Evolutionary conservation across 2,888 invertebrate genomes (phyloP), one percentile per base, ranked within the genome.

Genomic region (Platynereis dumerilii): DNA sequence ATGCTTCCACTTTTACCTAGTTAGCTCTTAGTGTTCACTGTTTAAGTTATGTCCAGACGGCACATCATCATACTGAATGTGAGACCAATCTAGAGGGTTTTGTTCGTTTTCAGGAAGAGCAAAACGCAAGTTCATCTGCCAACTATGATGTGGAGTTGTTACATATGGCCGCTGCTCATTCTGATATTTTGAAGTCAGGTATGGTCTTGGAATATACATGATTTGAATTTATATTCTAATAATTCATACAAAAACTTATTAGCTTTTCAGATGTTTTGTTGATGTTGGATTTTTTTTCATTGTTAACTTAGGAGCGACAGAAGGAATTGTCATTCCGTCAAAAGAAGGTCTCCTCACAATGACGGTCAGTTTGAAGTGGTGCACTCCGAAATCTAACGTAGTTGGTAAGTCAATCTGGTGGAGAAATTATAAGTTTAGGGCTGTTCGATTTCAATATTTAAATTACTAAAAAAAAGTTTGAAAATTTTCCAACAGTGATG

Each of bases 121-220:
- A 97, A 87, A 97, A 97, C 83, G 96, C 96, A 0, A 94, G 94
- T 81, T 94, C 95, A 0, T 98, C 97, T 64, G 95, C 97, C 0
- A 98, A 98, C 85, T 99, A 99, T 80, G 98, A 99, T 82, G 99
- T 99, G 0, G 98, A 98, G 84, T 91, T 99, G 68, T 91, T 96
- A 74, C 98, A 99, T 82, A 90, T 92, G 0, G 89, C 90, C 10
- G 89, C 90, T 20, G 94, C 95, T 0, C 96, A 96, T 78, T 88
- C 90, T 0, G 91, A 93, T 0, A 88, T 81, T 27, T 86, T 93
- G 34, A 89, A 88, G 83, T 77, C 81, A 66, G 83, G 82, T 80
- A 71, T 62, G 34, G 26, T 20, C 28, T 12, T 12, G 17, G 17
- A 10, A 42, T 12, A n/a, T n/a, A n/a, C n/a, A n/a, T n/a, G n/a